phyloP scores from a whole-genome alignment of 2,797 vertebrate species.

The Arrhamphus sclerolepis region DNA sequence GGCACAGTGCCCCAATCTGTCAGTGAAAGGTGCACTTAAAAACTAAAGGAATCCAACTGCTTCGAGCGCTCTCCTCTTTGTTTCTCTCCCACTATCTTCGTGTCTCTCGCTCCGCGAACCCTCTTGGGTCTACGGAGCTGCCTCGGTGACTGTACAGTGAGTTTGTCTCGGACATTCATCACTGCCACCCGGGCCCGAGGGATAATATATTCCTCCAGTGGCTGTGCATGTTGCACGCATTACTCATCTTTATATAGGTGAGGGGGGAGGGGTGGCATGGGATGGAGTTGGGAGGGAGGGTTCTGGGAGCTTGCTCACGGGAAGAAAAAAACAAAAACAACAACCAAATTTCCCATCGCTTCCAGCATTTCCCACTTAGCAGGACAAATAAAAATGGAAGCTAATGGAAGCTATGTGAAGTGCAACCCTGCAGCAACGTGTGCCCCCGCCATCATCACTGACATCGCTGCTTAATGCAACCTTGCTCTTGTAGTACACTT shows the following conservation, averaged over 20 bases:
- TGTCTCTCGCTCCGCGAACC: constrained; percentile 11
- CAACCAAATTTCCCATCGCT: constrained; percentile 66
- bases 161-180: constrained; percentile 73
- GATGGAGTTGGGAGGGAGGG: constrained; percentile 14
- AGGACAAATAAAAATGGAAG: constrained; percentile 42
- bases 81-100: background rate
- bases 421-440: background rate
- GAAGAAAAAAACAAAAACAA: no score
- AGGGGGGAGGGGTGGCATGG: constrained; percentile 1
- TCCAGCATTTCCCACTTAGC: constrained; percentile 56
- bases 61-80: constrained; percentile 33
- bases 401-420: constrained; percentile 49
- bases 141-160: constrained; percentile 69
- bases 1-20: constrained; percentile 47
- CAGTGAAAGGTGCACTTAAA: constrained; percentile 50
- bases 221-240: constrained; percentile 64
- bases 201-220: constrained; percentile 76
- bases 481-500: constrained; percentile 29
- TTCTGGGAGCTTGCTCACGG: constrained; percentile 10
- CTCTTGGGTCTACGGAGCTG: constrained; percentile 38
- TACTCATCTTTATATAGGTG: constrained; percentile 75
- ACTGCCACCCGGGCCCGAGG: constrained; percentile 64
- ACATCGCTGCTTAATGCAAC: background rate
- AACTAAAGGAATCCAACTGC: constrained; percentile 53
- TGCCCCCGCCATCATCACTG: background rate